A percentile compares a stretch with the other conserved stretches of the same genome.
Conservation (phyloP, 2,888 invertebrate species). For the Melieria omissa region DNA sequence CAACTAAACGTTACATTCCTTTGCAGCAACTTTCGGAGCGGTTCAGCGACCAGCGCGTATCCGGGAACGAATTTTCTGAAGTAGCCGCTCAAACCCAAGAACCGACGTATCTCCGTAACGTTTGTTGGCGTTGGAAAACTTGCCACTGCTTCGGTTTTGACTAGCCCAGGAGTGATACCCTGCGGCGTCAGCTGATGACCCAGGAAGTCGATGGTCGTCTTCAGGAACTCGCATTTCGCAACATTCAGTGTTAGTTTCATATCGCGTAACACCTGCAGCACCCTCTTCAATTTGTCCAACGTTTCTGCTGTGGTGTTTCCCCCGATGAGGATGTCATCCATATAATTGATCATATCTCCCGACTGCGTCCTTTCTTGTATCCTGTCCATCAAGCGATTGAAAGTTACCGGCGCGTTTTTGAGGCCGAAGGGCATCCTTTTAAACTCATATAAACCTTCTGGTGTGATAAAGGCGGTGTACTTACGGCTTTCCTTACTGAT, state of each 20-base stretch:
- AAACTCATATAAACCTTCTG: constrained; percentile 38
- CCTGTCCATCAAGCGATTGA: constrained; percentile 36
- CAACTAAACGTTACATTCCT: constrained; percentile 7
- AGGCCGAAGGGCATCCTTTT: constrained; percentile 36
- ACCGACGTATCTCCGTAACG: constrained; percentile 16
- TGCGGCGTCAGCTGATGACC: background rate
- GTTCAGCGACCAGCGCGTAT: too few relatives aligned
- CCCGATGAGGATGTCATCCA: background rate
- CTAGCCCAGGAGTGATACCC: background rate
- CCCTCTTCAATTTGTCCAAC: background rate
- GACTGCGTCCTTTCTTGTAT: constrained; percentile 24
- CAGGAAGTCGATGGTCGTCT: background rate
- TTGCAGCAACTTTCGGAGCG: too few relatives aligned
- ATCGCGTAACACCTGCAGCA: background rate
- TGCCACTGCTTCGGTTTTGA: constrained; percentile 20
- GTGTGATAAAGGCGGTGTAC: constrained; percentile 37
- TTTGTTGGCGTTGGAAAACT: constrained; percentile 24
- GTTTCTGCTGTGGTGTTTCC: background rate
- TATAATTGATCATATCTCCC: constrained; percentile 30
- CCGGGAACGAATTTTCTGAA: too few relatives aligned
- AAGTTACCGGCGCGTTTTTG: constrained; percentile 28
- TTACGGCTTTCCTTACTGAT: background rate
- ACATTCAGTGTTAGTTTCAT: constrained; percentile 7
- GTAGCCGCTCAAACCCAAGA: constrained; percentile 1
- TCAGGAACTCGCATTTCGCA: background rate